These are phyloP conservation scores for Solen grandis DNA, from an alignment of 1,140 invertebrate genomes.

Conservation along the genomic window DNA sequence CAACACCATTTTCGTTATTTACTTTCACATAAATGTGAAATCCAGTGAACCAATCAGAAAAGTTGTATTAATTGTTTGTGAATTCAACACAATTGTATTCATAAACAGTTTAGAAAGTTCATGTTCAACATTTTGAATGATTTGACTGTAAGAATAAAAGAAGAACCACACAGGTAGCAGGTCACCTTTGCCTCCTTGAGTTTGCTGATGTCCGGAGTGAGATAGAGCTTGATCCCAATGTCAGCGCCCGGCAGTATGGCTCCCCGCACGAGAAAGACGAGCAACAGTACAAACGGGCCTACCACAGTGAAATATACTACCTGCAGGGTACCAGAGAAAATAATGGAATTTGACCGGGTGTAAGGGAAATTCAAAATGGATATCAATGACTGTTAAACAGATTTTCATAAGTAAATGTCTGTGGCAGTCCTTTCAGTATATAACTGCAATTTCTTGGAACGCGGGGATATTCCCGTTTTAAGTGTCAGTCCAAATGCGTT, in stretches of 20 bases:
- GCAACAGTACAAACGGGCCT: slow-evolving; percentile 94
- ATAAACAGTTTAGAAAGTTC: too few relatives aligned
- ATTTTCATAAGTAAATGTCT: background rate
- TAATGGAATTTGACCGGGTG: background rate
- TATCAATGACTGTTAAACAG: background rate
- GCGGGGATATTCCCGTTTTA: background rate
- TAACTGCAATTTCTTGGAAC: background rate
- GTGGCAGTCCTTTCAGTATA: background rate
- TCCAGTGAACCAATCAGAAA: too few relatives aligned
- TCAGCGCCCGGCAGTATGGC: slow-evolving; percentile 93
- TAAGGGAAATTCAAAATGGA: background rate
- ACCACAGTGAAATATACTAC: slow-evolving; percentile 98
- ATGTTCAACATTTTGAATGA: too few relatives aligned
- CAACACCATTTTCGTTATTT: too few relatives aligned
- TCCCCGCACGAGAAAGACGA: slow-evolving; percentile 94
- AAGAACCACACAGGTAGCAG: too few relatives aligned
- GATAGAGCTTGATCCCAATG: slow-evolving; percentile 88
- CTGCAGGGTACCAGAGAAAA: slow-evolving; percentile 81
- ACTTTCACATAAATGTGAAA: too few relatives aligned
- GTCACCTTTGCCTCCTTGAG: slow-evolving; percentile 37
- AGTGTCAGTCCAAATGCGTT: background rate
- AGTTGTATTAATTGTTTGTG: too few relatives aligned
- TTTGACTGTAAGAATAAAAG: too few relatives aligned
- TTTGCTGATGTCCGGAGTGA: slow-evolving; percentile 77
- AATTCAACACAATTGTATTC: too few relatives aligned